Conservation (phyloP, 1,140 invertebrate genomes). For the Charaxes varanes region DNA sequence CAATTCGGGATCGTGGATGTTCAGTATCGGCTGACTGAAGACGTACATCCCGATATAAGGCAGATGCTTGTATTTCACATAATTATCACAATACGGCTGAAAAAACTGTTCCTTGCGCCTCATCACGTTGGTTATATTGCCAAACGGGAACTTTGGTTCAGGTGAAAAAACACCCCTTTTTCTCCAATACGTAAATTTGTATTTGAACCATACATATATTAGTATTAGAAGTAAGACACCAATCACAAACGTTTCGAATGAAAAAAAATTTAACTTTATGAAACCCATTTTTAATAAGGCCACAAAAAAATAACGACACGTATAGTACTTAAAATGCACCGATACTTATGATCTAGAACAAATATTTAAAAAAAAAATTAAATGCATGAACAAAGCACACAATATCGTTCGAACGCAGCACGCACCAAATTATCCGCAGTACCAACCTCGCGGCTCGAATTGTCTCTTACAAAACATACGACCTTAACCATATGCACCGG, state of each 20-base stretch:
- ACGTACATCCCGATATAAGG: conserved; percentile 64
- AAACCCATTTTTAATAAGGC: conserved; percentile 21
- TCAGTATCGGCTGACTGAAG: conserved; percentile 57
- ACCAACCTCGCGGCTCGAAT: too few species aligned
- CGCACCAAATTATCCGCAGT: too few species aligned
- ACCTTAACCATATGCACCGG: too few species aligned
- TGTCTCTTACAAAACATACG: too few species aligned
- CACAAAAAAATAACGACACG: too few species aligned
- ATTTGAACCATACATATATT: conserved; percentile 54
- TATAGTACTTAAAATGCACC: too few species aligned
- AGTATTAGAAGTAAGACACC: conserved; percentile 22
- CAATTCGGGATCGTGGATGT: conserved; percentile 70
- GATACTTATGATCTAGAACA: too few species aligned
- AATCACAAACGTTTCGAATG: conserved; percentile 23
- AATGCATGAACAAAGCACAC: too few species aligned
- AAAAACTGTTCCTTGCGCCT: conserved; percentile 52
- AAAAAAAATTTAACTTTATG: conserved; percentile 20
- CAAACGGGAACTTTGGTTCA: conserved; percentile 61
- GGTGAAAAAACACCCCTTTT: conserved; percentile 51
- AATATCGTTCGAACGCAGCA: too few species aligned
- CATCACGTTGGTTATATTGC: conserved; percentile 65
- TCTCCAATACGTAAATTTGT: conserved; percentile 62
- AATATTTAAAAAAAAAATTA: too few species aligned
- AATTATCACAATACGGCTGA: conserved; percentile 51
- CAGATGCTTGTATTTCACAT: conserved; percentile 50